Conservation (phyloP, 2,888 invertebrate species). For the Serripes groenlandicus region DNA sequence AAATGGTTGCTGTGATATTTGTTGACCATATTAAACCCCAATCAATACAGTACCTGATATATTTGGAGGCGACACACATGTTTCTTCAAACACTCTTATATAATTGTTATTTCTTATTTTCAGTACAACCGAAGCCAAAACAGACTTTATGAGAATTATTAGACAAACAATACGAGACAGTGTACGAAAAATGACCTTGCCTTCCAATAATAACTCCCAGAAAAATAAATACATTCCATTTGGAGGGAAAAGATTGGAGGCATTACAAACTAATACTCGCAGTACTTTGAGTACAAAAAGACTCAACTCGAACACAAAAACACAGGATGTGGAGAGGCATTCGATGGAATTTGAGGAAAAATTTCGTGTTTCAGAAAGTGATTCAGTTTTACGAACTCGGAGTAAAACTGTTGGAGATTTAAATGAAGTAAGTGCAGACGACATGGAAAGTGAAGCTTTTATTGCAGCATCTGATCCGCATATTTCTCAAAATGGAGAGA, state of each 20-base stretch:
- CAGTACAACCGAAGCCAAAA: slow-evolving; percentile 98
- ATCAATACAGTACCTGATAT: too few relatives aligned
- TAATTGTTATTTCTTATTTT: slow-evolving; percentile 45
- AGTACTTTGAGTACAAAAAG: slow-evolving; percentile 74
- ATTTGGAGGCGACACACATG: too few relatives aligned
- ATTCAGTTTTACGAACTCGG: slow-evolving; percentile 90
- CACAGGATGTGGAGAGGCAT: slow-evolving; percentile 80
- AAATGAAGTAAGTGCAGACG: slow-evolving; percentile 88
- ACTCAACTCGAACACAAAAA: slow-evolving; percentile 61
- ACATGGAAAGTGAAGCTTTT: slow-evolving; percentile 65
- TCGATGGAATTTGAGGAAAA: slow-evolving; percentile 92
- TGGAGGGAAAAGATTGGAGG: slow-evolving; percentile 73
- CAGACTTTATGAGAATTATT: slow-evolving; percentile 98
- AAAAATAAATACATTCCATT: slow-evolving; percentile 75
- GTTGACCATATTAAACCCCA: too few relatives aligned
- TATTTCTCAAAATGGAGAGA: slow-evolving; percentile 65
- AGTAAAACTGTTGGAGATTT: slow-evolving; percentile 96
- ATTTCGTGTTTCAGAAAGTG: slow-evolving; percentile 88
- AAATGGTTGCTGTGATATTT: too few relatives aligned
- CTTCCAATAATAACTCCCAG: slow-evolving; percentile 84
- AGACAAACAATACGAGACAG: slow-evolving; percentile 98
- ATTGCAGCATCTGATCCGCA: slow-evolving; percentile 70
- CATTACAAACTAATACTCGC: slow-evolving; percentile 66
- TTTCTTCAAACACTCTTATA: too few relatives aligned
- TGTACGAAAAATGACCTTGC: slow-evolving; percentile 98